phyloP scores from a whole-genome alignment of 2,797 vertebrate species.

The Crypturellus tataupa region DNA sequence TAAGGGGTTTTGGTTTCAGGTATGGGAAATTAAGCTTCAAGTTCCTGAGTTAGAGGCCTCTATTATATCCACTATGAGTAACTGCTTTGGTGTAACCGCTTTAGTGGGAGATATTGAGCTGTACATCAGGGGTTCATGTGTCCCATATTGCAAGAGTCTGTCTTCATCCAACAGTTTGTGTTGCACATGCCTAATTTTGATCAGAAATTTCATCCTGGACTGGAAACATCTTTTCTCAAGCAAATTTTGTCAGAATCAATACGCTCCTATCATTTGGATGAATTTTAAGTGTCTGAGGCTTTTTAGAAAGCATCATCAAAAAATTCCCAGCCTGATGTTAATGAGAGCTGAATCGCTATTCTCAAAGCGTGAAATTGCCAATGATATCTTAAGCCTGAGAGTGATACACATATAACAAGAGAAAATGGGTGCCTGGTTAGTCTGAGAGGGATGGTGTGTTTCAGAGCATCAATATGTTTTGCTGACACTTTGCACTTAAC shows the following conservation, averaged over 20 bases:
- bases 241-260: background rate
- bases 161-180: fast-evolving
- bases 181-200: background rate
- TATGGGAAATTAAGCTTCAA: background rate
- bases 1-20: background rate
- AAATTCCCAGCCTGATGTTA: background rate
- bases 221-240: background rate
- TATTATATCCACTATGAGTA: background rate
- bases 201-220: background rate
- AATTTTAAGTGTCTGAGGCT: background rate
- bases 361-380: background rate
- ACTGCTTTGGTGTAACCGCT: background rate
- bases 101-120: background rate
- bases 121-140: fast-evolving
- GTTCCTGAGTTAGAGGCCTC: background rate
- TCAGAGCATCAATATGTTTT: background rate
- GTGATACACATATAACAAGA: background rate
- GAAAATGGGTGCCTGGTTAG: background rate
- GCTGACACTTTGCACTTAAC: background rate
- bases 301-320: background rate
- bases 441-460: background rate
- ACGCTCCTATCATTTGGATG: background rate
- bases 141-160: background rate
- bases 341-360: background rate
- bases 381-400: background rate